These are phyloP conservation scores for Gortyna flavago DNA, from an alignment of 2,888 invertebrate species.

Conservation along the genomic window DNA sequence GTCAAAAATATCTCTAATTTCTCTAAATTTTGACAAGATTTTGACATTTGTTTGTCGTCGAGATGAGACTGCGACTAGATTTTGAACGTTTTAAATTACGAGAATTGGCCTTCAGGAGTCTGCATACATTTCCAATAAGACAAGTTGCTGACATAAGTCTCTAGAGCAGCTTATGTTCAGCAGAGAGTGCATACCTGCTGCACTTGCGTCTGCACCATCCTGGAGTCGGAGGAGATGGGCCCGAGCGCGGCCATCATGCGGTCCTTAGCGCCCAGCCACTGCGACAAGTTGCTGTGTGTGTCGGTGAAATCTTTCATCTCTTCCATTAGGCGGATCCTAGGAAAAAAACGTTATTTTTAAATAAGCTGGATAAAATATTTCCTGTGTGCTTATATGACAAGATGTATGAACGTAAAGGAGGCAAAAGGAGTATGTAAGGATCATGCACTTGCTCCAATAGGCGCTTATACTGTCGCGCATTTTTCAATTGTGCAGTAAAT, in stretches of 20 bases:
- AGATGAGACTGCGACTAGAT: too few species aligned
- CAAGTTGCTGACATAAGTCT: background rate
- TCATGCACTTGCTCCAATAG: too few species aligned
- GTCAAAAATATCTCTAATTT: too few species aligned
- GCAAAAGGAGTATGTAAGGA: too few species aligned
- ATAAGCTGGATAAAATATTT: background rate
- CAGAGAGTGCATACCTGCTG: conserved; percentile 91
- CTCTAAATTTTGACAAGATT: too few species aligned
- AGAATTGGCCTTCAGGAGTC: too few species aligned
- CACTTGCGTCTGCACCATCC: conserved; percentile 98
- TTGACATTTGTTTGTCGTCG: too few species aligned
- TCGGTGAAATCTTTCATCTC: conserved; percentile 98
- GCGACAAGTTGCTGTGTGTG: conserved; percentile 94
- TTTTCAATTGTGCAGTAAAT: background rate
- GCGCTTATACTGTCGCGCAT: background rate
- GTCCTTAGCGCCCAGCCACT: conserved; percentile 98
- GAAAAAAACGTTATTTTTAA: background rate
- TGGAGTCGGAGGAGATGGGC: conserved; percentile 98
- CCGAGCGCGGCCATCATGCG: conserved; percentile 98
- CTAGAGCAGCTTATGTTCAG: too few species aligned
- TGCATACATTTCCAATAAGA: background rate
- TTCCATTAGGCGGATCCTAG: conserved; percentile 93
- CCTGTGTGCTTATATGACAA: background rate
- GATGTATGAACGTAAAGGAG: too few species aligned
- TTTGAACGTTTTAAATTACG: too few species aligned